Conservation (phyloP, 92 coral and sea anemone genomes). For the Porites evermanni region DNA sequence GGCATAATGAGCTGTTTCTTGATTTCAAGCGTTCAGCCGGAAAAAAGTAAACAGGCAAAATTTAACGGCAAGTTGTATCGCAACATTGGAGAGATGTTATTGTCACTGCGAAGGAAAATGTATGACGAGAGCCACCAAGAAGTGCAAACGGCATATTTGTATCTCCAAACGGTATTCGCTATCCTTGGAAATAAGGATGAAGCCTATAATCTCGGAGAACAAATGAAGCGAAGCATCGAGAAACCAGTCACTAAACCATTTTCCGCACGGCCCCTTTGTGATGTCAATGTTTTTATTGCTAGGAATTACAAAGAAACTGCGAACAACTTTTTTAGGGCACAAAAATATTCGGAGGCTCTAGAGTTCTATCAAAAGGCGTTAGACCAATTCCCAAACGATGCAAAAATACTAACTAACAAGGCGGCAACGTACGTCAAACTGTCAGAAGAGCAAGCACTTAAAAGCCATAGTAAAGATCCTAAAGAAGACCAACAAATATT, state of each 20-base stretch:
- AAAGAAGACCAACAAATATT: background rate
- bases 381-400: background rate
- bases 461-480: background rate
- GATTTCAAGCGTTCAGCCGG: background rate
- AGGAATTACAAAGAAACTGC: background rate
- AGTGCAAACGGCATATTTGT: background rate
- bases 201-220: background rate
- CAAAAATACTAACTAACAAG: slow-evolving; percentile 11
- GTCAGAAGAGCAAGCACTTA: background rate
- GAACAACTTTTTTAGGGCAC: background rate
- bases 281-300: background rate
- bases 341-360: background rate
- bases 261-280: background rate
- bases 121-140: background rate
- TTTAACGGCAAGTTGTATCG: background rate
- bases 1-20: background rate
- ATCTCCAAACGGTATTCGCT: background rate
- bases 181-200: background rate
- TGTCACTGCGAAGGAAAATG: background rate
- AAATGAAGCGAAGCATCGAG: background rate
- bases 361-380: background rate
- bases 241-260: too few species aligned
- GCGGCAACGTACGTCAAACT: slow-evolving; percentile 10
- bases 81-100: background rate
- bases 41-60: background rate